A percentile compares a stretch with the other conserved stretches of the same genome.
These are phyloP conservation scores for Carpatolechia fugitivella DNA, from an alignment of 2,888 invertebrate species.

Conservation along the genomic window DNA sequence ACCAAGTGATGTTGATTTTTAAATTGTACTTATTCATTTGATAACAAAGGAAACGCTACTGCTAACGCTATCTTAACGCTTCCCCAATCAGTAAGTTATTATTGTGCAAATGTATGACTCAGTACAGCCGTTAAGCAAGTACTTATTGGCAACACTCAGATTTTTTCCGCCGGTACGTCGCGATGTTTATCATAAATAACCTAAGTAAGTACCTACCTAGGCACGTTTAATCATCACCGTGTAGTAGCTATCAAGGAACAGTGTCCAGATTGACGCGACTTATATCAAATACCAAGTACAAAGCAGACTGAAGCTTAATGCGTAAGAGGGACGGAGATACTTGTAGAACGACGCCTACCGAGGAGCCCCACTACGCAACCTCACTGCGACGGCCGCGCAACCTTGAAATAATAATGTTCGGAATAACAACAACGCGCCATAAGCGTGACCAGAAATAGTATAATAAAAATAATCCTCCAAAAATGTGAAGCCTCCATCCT, in stretches of 20 bases:
- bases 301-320: conserved; percentile 63
- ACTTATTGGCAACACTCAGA: conserved; percentile 16
- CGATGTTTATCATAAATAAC: not conserved
- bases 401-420: conserved; percentile 80
- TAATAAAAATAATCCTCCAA: conserved; percentile 68
- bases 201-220: not conserved
- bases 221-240: conserved; percentile 35
- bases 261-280: conserved; percentile 56
- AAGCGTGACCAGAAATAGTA: conserved; percentile 77
- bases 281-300: conserved; percentile 71
- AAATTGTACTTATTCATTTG: conserved; percentile 15
- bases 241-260: conserved; percentile 56
- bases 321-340: conserved; percentile 73
- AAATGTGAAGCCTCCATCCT: conserved; percentile 59
- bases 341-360: conserved; percentile 73
- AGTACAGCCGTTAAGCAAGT: conserved; percentile 34
- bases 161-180: conserved; percentile 28
- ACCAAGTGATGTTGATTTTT: not conserved
- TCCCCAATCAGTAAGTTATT: conserved; percentile 36
- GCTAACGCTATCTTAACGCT: conserved; percentile 26
- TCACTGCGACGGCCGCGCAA: conserved; percentile 70
- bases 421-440: conserved; percentile 78
- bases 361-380: conserved; percentile 59
- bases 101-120: conserved; percentile 47
- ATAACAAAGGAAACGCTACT: conserved; percentile 43